phyloP scores from a whole-genome alignment of 2,113 vertebrate species.

The Tragelaphus strepsiceros region DNA sequence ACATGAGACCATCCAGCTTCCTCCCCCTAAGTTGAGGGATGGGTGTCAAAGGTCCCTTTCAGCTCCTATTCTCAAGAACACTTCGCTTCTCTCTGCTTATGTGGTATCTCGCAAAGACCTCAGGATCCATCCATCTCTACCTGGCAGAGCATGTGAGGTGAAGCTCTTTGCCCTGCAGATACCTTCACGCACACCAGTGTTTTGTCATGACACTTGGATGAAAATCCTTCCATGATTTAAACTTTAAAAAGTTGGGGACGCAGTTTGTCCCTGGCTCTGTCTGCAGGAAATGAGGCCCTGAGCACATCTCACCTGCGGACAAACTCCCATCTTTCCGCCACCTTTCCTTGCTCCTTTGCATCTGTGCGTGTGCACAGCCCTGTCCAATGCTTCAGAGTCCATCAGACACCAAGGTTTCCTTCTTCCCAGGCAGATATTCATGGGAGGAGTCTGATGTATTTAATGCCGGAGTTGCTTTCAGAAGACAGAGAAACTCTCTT shows the following conservation, averaged over 20 bases:
- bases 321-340: no score
- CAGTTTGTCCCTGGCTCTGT: not conserved
- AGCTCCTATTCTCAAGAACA: not conserved
- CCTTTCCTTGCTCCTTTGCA: fast-evolving
- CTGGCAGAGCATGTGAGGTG: fast-evolving
- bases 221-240: not conserved
- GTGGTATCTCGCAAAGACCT: not conserved
- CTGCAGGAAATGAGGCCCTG: not conserved
- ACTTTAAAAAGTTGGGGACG: not conserved
- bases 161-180: no score
- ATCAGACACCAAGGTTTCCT: not conserved
- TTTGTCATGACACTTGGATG: not conserved
- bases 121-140: fast-evolving
- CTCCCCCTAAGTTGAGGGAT: not conserved
- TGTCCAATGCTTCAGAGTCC: fast-evolving
- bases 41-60: not conserved
- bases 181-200: not conserved
- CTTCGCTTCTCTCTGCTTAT: not conserved
- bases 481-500: not conserved
- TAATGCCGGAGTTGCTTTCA: slow-evolving; percentile 51
- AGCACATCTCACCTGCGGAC: not conserved
- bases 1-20: no score
- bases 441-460: not conserved
- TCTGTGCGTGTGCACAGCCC: fast-evolving
- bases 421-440: not conserved